These are phyloP conservation scores for Dicyrtoma fusca DNA, from an alignment of 2,888 invertebrate genomes.

Conservation along the genomic window DNA sequence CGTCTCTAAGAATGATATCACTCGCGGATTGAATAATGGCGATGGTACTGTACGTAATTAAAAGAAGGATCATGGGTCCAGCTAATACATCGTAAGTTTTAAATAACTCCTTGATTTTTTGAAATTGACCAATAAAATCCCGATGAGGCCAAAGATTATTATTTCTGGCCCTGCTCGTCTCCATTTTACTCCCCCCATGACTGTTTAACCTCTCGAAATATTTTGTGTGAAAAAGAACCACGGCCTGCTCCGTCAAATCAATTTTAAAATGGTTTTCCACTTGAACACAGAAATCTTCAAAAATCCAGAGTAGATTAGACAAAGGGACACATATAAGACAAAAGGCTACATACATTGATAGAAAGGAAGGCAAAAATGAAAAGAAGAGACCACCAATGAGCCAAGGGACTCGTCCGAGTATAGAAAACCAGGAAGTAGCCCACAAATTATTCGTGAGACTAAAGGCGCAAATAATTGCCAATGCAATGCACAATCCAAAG, in stretches of 20 bases:
- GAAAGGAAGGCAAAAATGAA: not conserved
- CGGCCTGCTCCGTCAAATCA: not conserved
- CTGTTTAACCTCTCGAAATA: not conserved
- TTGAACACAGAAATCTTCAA: slow-evolving; percentile 30
- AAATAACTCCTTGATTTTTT: slow-evolving; percentile 25
- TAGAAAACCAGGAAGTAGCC: not conserved
- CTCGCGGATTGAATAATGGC: slow-evolving; percentile 25
- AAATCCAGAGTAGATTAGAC: slow-evolving; percentile 28
- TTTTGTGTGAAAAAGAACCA: not conserved
- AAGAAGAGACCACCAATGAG: not conserved
- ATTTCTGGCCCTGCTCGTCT: not conserved
- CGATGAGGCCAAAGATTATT: not conserved
- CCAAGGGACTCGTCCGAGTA: not conserved
- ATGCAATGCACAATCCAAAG: not conserved
- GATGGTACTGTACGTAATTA: slow-evolving; percentile 16
- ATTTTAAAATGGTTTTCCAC: slow-evolving; percentile 8
- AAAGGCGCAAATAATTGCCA: not conserved
- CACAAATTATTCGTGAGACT: not conserved
- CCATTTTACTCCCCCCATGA: not conserved
- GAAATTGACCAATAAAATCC: slow-evolving; percentile 21
- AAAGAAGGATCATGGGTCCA: slow-evolving; percentile 24
- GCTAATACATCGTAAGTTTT: slow-evolving; percentile 30
- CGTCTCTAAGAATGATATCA: slow-evolving; percentile 18
- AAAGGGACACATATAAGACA: not conserved
- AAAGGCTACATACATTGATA: not conserved